These are phyloP conservation scores for Leucophenga maculata DNA, from an alignment of 2,888 invertebrate genomes.

Conservation along the genomic window DNA sequence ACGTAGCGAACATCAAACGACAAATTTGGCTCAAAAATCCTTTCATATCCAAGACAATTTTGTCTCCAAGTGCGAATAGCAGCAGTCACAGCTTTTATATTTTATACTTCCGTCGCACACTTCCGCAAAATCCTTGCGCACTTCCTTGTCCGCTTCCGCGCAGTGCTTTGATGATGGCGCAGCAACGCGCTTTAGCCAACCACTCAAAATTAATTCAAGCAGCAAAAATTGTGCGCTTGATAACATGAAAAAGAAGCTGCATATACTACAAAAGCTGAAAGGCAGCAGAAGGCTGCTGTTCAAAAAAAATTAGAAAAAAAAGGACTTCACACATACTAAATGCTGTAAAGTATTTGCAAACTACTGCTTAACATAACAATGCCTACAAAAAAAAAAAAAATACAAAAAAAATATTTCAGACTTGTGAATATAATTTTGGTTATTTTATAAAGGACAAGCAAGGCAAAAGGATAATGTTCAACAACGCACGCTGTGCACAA, in stretches of 20 bases:
- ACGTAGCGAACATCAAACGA: slow-evolving; percentile 62
- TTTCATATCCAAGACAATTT: slow-evolving; percentile 57
- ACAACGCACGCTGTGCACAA: neutral
- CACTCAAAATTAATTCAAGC: slow-evolving; percentile 59
- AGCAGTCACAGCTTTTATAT: slow-evolving; percentile 16
- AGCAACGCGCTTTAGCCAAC: slow-evolving; percentile 29
- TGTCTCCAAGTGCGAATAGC: slow-evolving; percentile 10
- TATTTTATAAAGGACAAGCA: neutral
- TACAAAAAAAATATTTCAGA: too few species aligned
- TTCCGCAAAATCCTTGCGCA: too few species aligned
- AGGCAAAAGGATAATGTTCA: neutral
- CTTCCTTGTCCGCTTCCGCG: slow-evolving; percentile 52
- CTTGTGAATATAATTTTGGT: neutral
- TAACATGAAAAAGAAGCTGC: neutral
- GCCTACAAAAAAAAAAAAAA: too few species aligned
- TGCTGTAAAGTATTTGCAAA: too few species aligned
- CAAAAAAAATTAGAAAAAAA: neutral
- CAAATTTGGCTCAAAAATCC: slow-evolving; percentile 59
- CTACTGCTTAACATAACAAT: too few species aligned
- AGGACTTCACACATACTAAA: too few species aligned
- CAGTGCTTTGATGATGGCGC: slow-evolving; percentile 57
- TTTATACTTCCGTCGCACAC: too few species aligned
- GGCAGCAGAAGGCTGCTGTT: neutral
- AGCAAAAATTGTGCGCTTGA: slow-evolving; percentile 54
- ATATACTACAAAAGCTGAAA: neutral